Evolutionary conservation across 2,888 invertebrate genomes (phyloP).

Genomic region (Lepeophtheirus nordmannii): DNA sequence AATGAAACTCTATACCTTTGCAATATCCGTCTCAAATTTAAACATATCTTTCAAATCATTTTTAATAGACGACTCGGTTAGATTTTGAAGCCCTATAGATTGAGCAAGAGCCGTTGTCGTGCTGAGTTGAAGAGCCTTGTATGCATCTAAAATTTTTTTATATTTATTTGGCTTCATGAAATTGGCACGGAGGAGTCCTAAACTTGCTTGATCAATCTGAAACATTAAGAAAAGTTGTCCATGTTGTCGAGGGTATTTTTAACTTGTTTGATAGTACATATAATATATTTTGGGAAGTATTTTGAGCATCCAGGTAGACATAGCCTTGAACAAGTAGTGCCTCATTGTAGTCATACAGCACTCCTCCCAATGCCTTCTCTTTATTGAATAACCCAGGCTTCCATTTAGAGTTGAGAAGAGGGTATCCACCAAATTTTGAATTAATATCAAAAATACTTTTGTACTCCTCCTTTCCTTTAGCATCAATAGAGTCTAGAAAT

Average conservation of each 20-base stretch:
- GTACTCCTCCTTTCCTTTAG: no score
- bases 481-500: no score
- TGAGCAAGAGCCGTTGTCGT: no score
- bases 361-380: no score
- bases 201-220: conserved; percentile 17
- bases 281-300: background rate
- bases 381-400: no score
- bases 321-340: background rate
- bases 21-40: conserved; percentile 14
- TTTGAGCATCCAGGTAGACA: background rate
- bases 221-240: background rate
- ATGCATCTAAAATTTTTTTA: background rate
- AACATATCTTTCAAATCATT: background rate
- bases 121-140: background rate
- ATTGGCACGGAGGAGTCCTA: conserved; percentile 8
- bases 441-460: no score
- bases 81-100: background rate
- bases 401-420: no score
- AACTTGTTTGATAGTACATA: background rate
- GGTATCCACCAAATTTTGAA: no score
- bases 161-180: conserved; percentile 1
- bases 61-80: background rate
- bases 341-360: no score
- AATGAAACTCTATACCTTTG: no score
- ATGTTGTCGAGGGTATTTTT: background rate